phyloP scores from a whole-genome alignment of 2,113 vertebrate genomes.

The Microcebus murinus region DNA sequence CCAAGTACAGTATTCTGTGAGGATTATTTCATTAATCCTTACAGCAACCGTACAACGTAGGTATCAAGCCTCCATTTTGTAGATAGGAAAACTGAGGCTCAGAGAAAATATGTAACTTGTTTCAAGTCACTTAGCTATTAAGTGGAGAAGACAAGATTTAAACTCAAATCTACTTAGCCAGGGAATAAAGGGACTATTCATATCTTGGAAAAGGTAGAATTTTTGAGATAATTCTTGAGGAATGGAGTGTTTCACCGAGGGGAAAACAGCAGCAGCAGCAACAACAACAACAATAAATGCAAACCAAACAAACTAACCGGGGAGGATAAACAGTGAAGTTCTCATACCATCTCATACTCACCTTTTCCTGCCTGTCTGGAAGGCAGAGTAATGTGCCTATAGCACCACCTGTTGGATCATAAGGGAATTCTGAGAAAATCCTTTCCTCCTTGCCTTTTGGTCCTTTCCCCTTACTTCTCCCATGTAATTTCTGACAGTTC shows the following conservation, averaged over 20 bases:
- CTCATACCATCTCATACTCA: not conserved
- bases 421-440: not conserved
- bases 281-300: too few species aligned
- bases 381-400: not conserved
- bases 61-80: not conserved
- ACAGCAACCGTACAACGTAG: not conserved
- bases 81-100: not conserved
- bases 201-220: constrained; percentile 13
- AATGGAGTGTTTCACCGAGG: not conserved
- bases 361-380: not conserved
- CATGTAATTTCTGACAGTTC: not conserved
- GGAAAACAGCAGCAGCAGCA: not conserved
- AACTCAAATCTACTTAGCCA: constrained; percentile 6
- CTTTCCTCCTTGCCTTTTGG: not conserved
- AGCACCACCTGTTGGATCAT: constrained; percentile 60
- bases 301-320: not conserved
- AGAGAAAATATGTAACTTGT: constrained; percentile 13
- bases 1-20: not conserved
- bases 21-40: not conserved
- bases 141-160: not conserved
- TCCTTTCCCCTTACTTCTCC: not conserved
- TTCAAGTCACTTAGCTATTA: not conserved
- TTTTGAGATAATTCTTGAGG: not conserved
- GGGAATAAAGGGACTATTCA: not conserved
- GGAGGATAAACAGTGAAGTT: not conserved